A percentile compares a stretch with the other conserved stretches of the same genome.
Conservation (phyloP, 2,888 invertebrate genomes). For the Nemotelus pantherinus region DNA sequence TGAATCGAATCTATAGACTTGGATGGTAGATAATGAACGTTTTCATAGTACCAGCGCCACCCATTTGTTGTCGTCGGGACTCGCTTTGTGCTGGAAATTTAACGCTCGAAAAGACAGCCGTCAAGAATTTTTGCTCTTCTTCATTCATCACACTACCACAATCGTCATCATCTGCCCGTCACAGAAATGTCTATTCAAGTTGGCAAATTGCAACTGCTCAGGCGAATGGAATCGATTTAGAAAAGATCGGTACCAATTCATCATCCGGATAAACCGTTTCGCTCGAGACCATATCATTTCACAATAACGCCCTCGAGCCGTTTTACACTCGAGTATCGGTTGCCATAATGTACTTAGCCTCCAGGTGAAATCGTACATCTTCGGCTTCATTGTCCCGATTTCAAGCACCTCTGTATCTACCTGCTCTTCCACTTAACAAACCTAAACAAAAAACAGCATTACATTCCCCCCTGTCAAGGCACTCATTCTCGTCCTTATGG, state of each 20-base stretch:
- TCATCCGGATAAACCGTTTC: constrained; percentile 24
- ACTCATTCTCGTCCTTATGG: constrained; percentile 19
- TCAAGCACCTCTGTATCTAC: neutral
- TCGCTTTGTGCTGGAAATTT: too few species aligned
- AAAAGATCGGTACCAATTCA: constrained; percentile 36
- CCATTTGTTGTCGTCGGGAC: too few species aligned
- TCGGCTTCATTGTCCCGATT: constrained; percentile 7
- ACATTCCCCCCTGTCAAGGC: neutral
- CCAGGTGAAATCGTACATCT: neutral
- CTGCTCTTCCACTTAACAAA: constrained; percentile 23
- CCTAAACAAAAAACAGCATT: constrained; percentile 13
- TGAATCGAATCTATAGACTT: too few species aligned
- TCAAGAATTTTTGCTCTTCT: too few species aligned
- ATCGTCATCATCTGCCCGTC: neutral
- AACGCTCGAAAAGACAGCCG: too few species aligned
- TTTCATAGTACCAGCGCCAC: too few species aligned
- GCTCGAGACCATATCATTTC: neutral
- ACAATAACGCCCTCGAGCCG: neutral
- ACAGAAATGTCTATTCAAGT: constrained; percentile 26
- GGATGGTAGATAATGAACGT: too few species aligned
- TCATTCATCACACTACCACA: neutral
- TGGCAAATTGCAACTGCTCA: constrained; percentile 41
- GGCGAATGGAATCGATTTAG: constrained; percentile 37
- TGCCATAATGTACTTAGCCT: neutral
- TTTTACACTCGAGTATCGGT: neutral